Base-by-base conservation (phyloP, 2,113 vertebrate genomes). In the Halcyon malimbica region DNA sequence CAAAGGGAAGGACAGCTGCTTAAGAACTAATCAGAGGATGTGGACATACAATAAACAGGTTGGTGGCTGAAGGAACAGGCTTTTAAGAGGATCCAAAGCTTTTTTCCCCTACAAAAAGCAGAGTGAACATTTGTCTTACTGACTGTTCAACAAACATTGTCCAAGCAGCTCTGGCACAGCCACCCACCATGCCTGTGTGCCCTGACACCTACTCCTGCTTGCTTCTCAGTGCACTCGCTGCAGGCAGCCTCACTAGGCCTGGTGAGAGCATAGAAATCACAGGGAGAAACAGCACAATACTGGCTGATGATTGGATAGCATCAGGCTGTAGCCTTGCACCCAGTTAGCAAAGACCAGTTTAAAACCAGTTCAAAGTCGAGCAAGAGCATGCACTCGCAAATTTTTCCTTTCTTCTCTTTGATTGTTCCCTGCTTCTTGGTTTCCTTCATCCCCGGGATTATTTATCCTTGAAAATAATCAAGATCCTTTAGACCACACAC, bases 221-320 rank as follows among this genome's bases (percentile, higher is more conserved):
- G 5, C 51, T 39, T 60, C 2, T 0, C 39, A 33, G 25, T 35
- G 25, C 14, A 7, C 19, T 67, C 0, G 0, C 24, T 60, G 25
- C 23, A 62, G 37, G n/a, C 4, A 3, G 28, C 41, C 6, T 2
- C 17, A 46, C 3, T 33, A 70, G 54, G 35, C 14, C 13, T 68
- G 37, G 48, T 60, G 26, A 59, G 16, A 88, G 9, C 23, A 11
- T 3, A 15, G 62, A 67, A 64, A 33, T 42, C 35, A 15, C 0
- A 0, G 23, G 23, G 31, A 83, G 33, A 60, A 68, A 37, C 11
- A 65, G 13, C 13, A 10, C 8, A 21, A 33, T 37, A 5, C 6
- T 33, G 44, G 13, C 17, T 67, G 54, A 24, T 44, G 35, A 19
- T 2, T 37, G 29, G 53, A 54, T 20, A 78, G 13, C n/a, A 44